Conservation (phyloP, 2,888 invertebrate genomes). For the Colletes collaris region DNA sequence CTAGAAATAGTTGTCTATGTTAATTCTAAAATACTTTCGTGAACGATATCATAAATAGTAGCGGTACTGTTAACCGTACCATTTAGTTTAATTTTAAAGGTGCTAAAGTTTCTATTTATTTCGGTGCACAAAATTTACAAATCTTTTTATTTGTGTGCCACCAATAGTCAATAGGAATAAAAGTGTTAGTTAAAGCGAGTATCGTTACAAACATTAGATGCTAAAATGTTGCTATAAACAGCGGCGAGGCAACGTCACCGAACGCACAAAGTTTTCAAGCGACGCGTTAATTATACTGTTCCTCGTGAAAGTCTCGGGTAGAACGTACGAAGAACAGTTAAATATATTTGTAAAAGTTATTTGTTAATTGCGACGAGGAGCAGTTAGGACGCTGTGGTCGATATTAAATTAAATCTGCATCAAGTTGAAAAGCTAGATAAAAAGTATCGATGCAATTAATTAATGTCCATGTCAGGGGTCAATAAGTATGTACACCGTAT, state of each 20-base stretch:
- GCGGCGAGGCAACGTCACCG: neutral
- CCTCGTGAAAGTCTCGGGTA: neutral
- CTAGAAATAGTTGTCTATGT: constrained; percentile 47
- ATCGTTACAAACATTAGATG: constrained; percentile 20
- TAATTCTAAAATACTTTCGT: constrained; percentile 61
- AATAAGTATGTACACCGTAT: constrained; percentile 38
- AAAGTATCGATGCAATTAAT: constrained; percentile 10
- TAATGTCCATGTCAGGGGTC: neutral
- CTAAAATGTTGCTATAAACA: constrained; percentile 17
- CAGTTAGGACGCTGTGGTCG: neutral
- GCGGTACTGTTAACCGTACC: constrained; percentile 27
- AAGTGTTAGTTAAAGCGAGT: constrained; percentile 25
- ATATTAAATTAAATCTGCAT: neutral
- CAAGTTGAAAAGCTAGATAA: neutral
- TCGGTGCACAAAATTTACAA: constrained; percentile 17
- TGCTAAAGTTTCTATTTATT: constrained; percentile 35
- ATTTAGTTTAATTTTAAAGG: constrained; percentile 36
- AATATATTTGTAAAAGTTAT: neutral
- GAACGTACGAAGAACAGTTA: neutral
- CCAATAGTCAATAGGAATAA: constrained; percentile 31
- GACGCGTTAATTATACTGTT: constrained; percentile 4
- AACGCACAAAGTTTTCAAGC: constrained; percentile 2
- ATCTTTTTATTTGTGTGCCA: constrained; percentile 15
- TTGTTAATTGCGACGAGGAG: neutral
- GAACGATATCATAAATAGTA: constrained; percentile 49